phyloP scores from a whole-genome alignment of 1,140 invertebrate species.

The Micrasema longulum region DNA sequence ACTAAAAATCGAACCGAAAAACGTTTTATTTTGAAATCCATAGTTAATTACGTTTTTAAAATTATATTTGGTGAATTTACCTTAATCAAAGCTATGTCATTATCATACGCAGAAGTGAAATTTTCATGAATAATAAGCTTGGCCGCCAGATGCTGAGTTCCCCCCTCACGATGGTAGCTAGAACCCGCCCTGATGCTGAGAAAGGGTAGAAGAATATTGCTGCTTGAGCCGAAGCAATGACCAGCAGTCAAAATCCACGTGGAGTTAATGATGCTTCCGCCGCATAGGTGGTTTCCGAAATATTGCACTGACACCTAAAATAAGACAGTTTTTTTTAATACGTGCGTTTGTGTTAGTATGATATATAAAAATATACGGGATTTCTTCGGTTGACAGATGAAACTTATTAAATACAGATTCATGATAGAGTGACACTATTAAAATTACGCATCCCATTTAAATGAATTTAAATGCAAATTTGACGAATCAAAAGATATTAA shows the following conservation, averaged over 20 bases:
- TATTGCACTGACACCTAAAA: conserved; percentile 58
- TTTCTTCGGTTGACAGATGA: too few species aligned
- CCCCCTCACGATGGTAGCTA: conserved; percentile 41
- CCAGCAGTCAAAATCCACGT: conserved; percentile 66
- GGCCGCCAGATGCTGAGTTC: conserved; percentile 44
- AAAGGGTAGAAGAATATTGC: conserved; percentile 42
- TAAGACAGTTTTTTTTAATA: too few species aligned
- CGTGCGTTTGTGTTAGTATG: too few species aligned
- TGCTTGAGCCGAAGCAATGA: conserved; percentile 62
- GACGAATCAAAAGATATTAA: too few species aligned
- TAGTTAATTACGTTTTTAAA: too few species aligned
- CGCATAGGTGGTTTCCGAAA: conserved; percentile 58
- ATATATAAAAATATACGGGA: too few species aligned
- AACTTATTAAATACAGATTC: too few species aligned
- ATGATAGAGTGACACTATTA: too few species aligned
- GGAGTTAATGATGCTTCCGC: conserved; percentile 60
- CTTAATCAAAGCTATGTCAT: conserved; percentile 67
- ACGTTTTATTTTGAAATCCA: too few species aligned
- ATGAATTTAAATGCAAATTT: too few species aligned
- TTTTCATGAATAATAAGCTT: conserved; percentile 54
- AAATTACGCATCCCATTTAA: too few species aligned
- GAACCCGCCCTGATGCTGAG: conserved; percentile 45
- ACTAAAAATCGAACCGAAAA: too few species aligned
- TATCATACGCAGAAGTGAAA: conserved; percentile 57
- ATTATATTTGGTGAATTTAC: conserved; percentile 45